These are phyloP conservation scores for Halcyon chelicuti DNA, from an alignment of 2,797 vertebrate species.

Conservation along the genomic window DNA sequence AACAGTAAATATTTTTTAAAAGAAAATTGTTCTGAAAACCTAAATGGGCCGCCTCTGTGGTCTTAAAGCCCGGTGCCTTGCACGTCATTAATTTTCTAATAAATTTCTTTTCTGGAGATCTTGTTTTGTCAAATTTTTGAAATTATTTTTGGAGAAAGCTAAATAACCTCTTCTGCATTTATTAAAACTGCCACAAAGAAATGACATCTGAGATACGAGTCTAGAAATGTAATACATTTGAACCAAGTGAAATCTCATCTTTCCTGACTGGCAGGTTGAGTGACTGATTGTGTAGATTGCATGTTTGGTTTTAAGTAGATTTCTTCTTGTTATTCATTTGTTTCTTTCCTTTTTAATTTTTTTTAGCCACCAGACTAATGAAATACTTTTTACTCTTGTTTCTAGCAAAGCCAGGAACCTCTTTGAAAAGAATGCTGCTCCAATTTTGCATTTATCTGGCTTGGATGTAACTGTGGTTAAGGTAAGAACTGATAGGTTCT, in stretches of 20 bases:
- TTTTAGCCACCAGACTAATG: not conserved
- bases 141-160: slow-evolving; percentile 11
- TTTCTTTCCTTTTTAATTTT: not conserved
- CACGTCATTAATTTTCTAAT: slow-evolving; percentile 34
- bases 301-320: not conserved
- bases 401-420: slow-evolving; percentile 92
- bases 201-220: not conserved
- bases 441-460: slow-evolving; percentile 94
- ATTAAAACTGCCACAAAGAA: slow-evolving; percentile 10
- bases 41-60: not conserved
- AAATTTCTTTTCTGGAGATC: slow-evolving; percentile 14
- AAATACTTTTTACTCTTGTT: not conserved
- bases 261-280: not conserved
- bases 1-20: not conserved
- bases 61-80: not conserved
- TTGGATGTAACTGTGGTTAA: slow-evolving; percentile 93
- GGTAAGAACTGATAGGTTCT: slow-evolving; percentile 78
- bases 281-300: not conserved
- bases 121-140: not conserved
- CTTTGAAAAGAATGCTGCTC: slow-evolving; percentile 98
- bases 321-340: not conserved
- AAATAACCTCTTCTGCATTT: slow-evolving; percentile 13
- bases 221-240: not conserved
- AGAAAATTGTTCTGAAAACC: not conserved
- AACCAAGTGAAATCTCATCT: not conserved